Evolutionary conservation across 1,140 invertebrate species (phyloP).

Genomic region (Andrena cerasifolii): DNA sequence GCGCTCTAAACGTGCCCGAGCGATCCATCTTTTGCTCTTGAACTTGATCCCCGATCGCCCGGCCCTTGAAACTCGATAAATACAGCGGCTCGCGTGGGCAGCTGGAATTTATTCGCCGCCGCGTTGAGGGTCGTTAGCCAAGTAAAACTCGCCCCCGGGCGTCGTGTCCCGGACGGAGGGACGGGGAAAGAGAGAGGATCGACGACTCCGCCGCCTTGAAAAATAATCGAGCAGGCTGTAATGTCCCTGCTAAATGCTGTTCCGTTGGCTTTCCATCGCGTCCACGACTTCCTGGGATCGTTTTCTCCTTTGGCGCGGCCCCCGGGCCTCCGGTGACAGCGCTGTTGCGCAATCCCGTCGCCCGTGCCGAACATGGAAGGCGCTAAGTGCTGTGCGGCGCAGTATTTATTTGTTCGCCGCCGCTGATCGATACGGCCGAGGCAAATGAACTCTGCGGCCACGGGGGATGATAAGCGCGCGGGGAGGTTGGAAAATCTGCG

Average conservation of each 20-base stretch:
- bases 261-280: background rate
- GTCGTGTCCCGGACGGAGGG: background rate
- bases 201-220: slow-evolving; percentile 29
- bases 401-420: too few relatives aligned
- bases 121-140: slow-evolving; percentile 39
- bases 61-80: slow-evolving; percentile 31
- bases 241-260: slow-evolving; percentile 31
- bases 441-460: too few relatives aligned
- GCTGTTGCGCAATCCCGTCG: background rate
- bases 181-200: slow-evolving; percentile 14
- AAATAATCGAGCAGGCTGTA: slow-evolving; percentile 46
- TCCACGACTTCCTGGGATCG: slow-evolving; percentile 8
- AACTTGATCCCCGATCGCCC: slow-evolving; percentile 52
- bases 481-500: too few relatives aligned
- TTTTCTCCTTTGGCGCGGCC: background rate
- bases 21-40: slow-evolving; percentile 48
- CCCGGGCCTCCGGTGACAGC: too few relatives aligned
- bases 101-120: slow-evolving; percentile 45
- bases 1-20: background rate
- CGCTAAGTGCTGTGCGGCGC: too few relatives aligned
- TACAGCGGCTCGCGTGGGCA: slow-evolving; percentile 28
- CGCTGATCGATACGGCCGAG: too few relatives aligned
- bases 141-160: slow-evolving; percentile 20
- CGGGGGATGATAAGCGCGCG: too few relatives aligned
- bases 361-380: too few relatives aligned